Conservation (phyloP, 1,140 invertebrate genomes). For the Aphelinus atriplicis region DNA sequence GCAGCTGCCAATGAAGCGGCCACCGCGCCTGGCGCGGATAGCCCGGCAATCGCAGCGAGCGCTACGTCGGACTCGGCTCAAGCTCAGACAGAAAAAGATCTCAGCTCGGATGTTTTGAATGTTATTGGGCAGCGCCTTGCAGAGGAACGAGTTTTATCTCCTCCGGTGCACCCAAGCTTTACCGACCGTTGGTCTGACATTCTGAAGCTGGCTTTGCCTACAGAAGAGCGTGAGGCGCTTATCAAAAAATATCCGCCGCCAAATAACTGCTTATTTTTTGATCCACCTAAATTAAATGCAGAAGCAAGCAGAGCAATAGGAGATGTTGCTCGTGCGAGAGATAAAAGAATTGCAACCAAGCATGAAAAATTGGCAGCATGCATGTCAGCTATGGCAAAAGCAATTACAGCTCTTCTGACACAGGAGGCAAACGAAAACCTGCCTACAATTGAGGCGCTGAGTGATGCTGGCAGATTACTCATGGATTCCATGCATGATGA, state of each 20-base stretch:
- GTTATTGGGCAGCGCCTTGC: neutral
- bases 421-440: neutral
- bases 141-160: neutral
- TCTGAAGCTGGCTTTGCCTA: neutral
- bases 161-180: neutral
- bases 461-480: neutral
- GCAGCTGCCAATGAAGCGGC: neutral
- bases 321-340: neutral
- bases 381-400: neutral
- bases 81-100: neutral
- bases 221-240: neutral
- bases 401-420: neutral
- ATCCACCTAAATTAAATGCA: conserved; percentile 3
- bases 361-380: conserved; percentile 2
- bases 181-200: neutral
- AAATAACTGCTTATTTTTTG: neutral
- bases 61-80: neutral
- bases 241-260: neutral
- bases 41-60: neutral
- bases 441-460: conserved; percentile 1
- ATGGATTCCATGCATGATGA: neutral
- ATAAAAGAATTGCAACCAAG: neutral
- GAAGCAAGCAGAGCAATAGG: neutral
- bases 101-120: neutral
- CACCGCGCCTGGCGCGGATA: neutral